These are phyloP conservation scores for Erebia aethiops DNA, from an alignment of 2,888 invertebrate species.

Conservation along the genomic window DNA sequence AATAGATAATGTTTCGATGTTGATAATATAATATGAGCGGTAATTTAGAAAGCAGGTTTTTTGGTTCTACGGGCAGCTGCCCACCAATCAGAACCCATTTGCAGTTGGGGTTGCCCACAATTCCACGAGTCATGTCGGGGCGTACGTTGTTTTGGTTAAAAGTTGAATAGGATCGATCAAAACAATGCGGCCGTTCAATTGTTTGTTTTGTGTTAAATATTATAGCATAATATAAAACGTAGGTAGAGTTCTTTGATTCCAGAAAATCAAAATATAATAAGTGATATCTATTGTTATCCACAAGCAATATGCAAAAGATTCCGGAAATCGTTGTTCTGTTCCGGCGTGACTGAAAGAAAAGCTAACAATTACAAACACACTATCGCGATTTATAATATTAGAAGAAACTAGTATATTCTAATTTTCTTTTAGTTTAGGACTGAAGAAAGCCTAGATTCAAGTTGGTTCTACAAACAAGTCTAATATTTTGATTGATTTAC, in stretches of 20 bases:
- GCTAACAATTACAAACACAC: no score
- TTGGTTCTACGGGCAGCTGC: constrained; percentile 75
- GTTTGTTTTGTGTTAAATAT: constrained; percentile 7
- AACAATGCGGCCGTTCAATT: neutral
- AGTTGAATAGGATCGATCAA: constrained; percentile 42
- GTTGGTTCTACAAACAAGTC: neutral
- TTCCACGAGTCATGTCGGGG: constrained; percentile 66
- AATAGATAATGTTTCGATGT: constrained; percentile 52
- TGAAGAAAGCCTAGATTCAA: neutral
- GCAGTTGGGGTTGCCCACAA: constrained; percentile 67
- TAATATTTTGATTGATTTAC: neutral
- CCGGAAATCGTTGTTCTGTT: no score
- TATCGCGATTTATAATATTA: no score
- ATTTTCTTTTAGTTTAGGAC: neutral
- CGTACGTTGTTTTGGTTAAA: constrained; percentile 51
- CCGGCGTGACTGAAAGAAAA: no score
- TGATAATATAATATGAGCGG: constrained; percentile 60
- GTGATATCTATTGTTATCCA: no score
- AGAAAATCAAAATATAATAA: no score
- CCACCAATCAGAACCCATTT: constrained; percentile 75
- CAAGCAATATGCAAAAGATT: no score
- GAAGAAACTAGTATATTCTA: no score
- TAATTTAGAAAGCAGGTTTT: constrained; percentile 78
- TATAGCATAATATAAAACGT: constrained; percentile 10
- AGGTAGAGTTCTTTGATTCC: neutral